Evolutionary conservation across 2,113 vertebrate species (phyloP).

Genomic region (Labeo rohita): DNA sequence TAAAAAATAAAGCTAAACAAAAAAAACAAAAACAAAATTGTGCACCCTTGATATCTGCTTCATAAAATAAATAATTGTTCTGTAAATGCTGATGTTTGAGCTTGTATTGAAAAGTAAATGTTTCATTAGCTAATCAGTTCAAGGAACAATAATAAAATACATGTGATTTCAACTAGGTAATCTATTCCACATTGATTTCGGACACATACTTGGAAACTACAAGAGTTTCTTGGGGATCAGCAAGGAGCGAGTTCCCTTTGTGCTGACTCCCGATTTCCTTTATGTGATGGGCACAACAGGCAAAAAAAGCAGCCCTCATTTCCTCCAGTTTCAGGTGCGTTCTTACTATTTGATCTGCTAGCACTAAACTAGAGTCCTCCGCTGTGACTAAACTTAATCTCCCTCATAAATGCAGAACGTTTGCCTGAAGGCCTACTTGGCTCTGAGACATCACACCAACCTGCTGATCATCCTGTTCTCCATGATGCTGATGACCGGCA

Average conservation of each 20-base stretch:
- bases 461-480: constrained; percentile 98
- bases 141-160: not conserved
- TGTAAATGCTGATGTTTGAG: not conserved
- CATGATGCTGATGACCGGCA: constrained; percentile 99
- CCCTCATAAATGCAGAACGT: constrained; percentile 76
- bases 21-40: no score
- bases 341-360: not conserved
- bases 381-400: not conserved
- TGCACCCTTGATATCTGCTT: not conserved
- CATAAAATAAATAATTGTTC: not conserved
- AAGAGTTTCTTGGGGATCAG: constrained; percentile 99
- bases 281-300: constrained; percentile 95
- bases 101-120: not conserved
- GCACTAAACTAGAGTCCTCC: not conserved
- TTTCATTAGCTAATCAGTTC: not conserved
- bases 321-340: constrained; percentile 95
- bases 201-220: constrained; percentile 98
- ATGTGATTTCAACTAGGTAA: constrained; percentile 79
- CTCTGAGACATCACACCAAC: constrained; percentile 95
- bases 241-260: constrained; percentile 97
- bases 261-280: constrained; percentile 96
- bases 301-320: constrained; percentile 93
- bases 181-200: constrained; percentile 98
- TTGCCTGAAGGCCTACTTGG: constrained; percentile 93
- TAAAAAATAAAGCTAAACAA: no score